Evolutionary conservation across 2,113 vertebrate species (phyloP).

Genomic region (Rhinichthys klamathensis): DNA sequence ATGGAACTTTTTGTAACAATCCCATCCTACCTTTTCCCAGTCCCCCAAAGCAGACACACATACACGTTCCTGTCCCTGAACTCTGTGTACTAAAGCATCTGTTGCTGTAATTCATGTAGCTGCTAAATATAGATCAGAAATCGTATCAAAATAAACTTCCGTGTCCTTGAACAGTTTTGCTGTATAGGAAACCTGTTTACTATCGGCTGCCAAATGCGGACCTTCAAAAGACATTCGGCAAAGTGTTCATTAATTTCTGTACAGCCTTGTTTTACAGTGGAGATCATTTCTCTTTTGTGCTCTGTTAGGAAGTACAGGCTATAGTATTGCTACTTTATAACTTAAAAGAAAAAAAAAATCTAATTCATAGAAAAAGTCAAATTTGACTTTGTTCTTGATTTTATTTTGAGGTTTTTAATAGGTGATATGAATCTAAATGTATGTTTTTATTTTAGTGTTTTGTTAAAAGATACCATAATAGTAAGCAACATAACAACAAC

Average conservation of each 20-base stretch:
- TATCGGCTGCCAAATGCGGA: slow-evolving; percentile 60
- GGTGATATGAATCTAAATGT: neutral
- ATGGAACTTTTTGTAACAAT: slow-evolving; percentile 69
- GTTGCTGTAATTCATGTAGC: slow-evolving; percentile 75
- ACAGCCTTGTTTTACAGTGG: slow-evolving; percentile 29
- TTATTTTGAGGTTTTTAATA: neutral
- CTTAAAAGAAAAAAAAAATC: neutral
- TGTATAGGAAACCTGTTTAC: slow-evolving; percentile 62
- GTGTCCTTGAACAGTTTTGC: slow-evolving; percentile 54
- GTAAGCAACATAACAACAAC: neutral
- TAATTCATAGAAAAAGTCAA: neutral
- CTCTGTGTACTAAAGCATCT: slow-evolving; percentile 74
- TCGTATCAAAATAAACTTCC: slow-evolving; percentile 72
- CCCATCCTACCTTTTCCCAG: slow-evolving; percentile 53
- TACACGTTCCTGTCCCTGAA: slow-evolving; percentile 53
- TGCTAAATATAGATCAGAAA: slow-evolving; percentile 81
- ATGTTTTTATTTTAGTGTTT: neutral
- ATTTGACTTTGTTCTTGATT: neutral
- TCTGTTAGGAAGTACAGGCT: neutral
- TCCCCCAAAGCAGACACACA: slow-evolving; percentile 45
- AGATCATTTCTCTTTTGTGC: neutral
- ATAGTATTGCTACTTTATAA: neutral
- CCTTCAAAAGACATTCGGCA: slow-evolving; percentile 62
- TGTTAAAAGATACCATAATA: neutral
- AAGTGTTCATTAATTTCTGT: slow-evolving; percentile 39